Evolutionary conservation across 2,888 invertebrate species (phyloP), one percentile per base, ranked within the genome.

Genomic region (Clanis bilineata): DNA sequence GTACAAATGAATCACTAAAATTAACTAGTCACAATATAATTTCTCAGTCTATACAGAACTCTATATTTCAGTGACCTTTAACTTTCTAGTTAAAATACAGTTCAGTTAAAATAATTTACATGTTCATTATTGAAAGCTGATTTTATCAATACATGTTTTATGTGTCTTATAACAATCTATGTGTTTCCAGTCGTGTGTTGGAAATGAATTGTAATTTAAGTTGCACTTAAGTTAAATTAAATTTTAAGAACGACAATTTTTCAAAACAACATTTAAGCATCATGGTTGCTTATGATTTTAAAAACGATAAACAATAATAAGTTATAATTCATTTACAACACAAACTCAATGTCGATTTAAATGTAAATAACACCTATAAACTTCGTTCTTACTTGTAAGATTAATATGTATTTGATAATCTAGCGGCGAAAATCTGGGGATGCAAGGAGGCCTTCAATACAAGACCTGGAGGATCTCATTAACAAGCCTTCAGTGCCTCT

Each of bases 401-500:
- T 65, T 83, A 62, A 83, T 66, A 64, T 63, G 60, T 10, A 60
- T 54, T 68, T 80, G 67, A 74, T 82, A 69, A 77, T 88, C 62
- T 88, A 92, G 92, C 95, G 98, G 84, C 95, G 98, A 83, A 97
- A 98, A 77, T 98, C 98, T 74, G 94, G 97, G 73, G 98, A 98
- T 92, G 95, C 97, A 69, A 94, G 98, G 78, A 94, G 98, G 75
- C 97, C 97, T 61, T 98, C 98, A 81, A 94, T 98, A 75, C 96
- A 97, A 79, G 98, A 98, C 85, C 93, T 98, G 78, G 97, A 97
- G 89, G 97, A 97, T 83, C 94, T 95, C 72, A 96, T 98, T 86
- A 97, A 98, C 84, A 97, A 97, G 84, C 96, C 97, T 47, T 97
- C 97, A 57, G 97, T 98, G 59, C 98, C 98, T 55, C 93, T 98